phyloP scores from a whole-genome alignment of 2,797 vertebrate genomes.

The Micromesistius poutassou region DNA sequence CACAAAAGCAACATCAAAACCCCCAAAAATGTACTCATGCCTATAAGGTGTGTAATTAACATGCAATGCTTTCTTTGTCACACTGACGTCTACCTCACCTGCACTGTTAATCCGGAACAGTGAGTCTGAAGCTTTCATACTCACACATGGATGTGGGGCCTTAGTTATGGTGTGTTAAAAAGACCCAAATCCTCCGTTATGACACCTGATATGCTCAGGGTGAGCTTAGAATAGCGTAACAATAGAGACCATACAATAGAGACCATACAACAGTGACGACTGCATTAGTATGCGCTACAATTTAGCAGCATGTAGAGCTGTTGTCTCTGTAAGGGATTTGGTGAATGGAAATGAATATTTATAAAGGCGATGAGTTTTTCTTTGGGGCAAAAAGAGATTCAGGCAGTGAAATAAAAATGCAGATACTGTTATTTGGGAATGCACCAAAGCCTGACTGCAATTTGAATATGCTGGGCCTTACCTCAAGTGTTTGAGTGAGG shows the following conservation, averaged over 20 bases:
- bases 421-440: not conserved
- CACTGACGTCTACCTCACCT: not conserved
- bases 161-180: not conserved
- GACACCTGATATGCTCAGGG: not conserved
- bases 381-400: not conserved
- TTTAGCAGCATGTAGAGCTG: not conserved
- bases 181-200: not conserved
- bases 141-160: not conserved
- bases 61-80: not conserved
- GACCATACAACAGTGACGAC: not conserved
- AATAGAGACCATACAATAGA: not conserved
- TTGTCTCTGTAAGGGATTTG: slow-evolving; percentile 4
- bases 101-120: not conserved
- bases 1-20: no score
- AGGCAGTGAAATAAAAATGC: not conserved
- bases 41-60: not conserved
- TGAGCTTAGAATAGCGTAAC: not conserved
- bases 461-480: not conserved
- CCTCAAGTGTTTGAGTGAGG: not conserved
- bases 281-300: not conserved
- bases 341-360: slow-evolving; percentile 1
- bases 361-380: not conserved
- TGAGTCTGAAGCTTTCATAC: not conserved
- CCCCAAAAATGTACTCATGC: no score
- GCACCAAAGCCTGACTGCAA: slow-evolving; percentile 1